Conservation (phyloP, 2,113 vertebrate genomes). For the Murina feae region DNA sequence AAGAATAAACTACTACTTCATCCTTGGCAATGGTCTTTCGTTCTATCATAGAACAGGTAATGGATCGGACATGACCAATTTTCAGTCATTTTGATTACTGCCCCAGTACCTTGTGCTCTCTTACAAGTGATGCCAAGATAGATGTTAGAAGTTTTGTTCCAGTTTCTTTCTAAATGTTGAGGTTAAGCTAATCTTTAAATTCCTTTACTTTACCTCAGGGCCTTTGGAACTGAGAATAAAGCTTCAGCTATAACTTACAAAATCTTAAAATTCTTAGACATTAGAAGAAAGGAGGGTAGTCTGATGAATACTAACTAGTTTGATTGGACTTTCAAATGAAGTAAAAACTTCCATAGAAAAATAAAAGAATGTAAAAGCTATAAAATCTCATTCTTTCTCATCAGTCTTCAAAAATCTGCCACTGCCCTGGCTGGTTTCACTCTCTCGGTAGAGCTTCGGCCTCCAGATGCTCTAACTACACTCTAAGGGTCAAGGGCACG, state of each 20-base stretch:
- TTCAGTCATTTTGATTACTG: slow-evolving; percentile 6
- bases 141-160: slow-evolving; percentile 11
- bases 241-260: neutral
- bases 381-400: slow-evolving; percentile 14
- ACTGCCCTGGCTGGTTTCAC: neutral
- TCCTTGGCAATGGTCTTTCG: neutral
- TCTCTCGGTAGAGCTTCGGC: neutral
- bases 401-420: neutral
- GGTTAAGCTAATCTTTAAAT: slow-evolving; percentile 29
- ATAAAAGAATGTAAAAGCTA: neutral
- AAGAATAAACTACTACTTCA: slow-evolving; percentile 16
- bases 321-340: slow-evolving; percentile 5
- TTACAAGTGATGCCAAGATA: slow-evolving; percentile 4
- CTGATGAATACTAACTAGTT: neutral
- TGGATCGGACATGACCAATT: neutral
- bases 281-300: neutral
- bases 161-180: slow-evolving; percentile 40
- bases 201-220: neutral
- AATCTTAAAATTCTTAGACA: neutral
- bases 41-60: slow-evolving; percentile 14
- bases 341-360: neutral
- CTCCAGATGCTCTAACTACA: too few species aligned
- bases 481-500: neutral
- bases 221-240: slow-evolving; percentile 19
- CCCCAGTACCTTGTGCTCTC: slow-evolving; percentile 1